Base-by-base conservation (phyloP, 2,797 vertebrate species). In the Siniperca obscura region DNA sequence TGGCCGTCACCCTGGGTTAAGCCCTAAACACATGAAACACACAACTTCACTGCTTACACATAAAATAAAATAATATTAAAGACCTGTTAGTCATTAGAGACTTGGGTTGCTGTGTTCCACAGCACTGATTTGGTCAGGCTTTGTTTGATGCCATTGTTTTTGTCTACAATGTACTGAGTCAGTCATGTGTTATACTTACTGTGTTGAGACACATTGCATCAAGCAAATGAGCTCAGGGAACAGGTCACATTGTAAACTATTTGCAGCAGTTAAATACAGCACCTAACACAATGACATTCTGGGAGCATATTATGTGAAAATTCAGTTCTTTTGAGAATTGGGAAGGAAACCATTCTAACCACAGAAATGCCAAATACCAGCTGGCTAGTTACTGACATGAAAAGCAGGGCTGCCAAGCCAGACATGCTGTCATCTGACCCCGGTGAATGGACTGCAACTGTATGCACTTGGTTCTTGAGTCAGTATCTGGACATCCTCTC, bases 341-440 rank as follows among this genome's bases (percentile, higher is more conserved):
- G 72, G 61, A 85, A 79, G 84, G 79, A 91, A 92, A 86, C 82
- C 82, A 64, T 69, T 83, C 61, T 56, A 44, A 87, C 83, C 86
- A 61, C 83, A 91, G 57, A 86, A 87, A 85, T 89, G 76, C 70
- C 74, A 82, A 89, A 89, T 70, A 74, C 80, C 36, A 83, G 76
- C 87, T 74, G 86, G 82, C 60, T 66, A 61, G 78, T 65, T 57
- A 74, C 85, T 88, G 84, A 89, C 91, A 91, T 89, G 68, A 92
- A 91, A 91, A 78, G 70, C 71, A n/a, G 30, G 2, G 55, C 80
- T 90, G 83, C 87, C 86, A 84, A 80, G 72, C 86, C 89, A 92
- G 91, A 93, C 87, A 76, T 90, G 87, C 83, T 92, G 87, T 93
- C 90, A 92, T 91, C 79, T 86, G 82, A 94, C 87, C 88, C 82